Evolutionary conservation across 2,888 invertebrate genomes (phyloP).

Genomic region (Spodoptera picta): DNA sequence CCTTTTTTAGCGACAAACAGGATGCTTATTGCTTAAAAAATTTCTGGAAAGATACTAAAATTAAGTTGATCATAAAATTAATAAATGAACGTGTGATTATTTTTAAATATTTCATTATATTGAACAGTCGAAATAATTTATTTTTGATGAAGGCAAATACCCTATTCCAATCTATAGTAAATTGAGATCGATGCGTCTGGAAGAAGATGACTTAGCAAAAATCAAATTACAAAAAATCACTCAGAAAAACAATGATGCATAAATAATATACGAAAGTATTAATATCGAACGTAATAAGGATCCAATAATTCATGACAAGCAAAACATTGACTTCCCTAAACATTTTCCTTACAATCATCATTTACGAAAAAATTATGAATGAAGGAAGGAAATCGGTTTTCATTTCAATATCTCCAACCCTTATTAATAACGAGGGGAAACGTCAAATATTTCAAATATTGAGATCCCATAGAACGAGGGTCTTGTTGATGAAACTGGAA

Average conservation of each 20-base stretch:
- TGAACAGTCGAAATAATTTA: too few relatives aligned
- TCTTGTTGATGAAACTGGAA: conserved; percentile 22
- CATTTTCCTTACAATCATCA: conserved; percentile 58
- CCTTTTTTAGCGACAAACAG: too few relatives aligned
- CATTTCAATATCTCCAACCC: conserved; percentile 58
- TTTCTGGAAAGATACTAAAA: too few relatives aligned
- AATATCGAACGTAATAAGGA: conserved; percentile 5
- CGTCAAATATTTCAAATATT: conserved; percentile 30
- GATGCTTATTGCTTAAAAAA: too few relatives aligned
- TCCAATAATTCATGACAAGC: conserved; percentile 12
- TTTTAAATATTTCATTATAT: too few relatives aligned
- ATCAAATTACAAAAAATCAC: too few relatives aligned
- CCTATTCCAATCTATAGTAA: neutral
- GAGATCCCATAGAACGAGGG: conserved; percentile 25
- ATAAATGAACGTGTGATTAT: too few relatives aligned
- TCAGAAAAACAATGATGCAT: too few relatives aligned
- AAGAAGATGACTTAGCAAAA: too few relatives aligned
- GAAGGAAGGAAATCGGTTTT: conserved; percentile 57
- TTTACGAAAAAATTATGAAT: conserved; percentile 65
- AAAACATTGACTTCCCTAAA: conserved; percentile 7
- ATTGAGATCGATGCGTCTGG: too few relatives aligned
- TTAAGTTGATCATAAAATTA: too few relatives aligned
- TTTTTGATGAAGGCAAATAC: too few relatives aligned
- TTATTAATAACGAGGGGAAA: conserved; percentile 29
- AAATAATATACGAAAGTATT: conserved; percentile 2